Base-by-base conservation (phyloP, 2,888 invertebrate genomes). In the Sialis fuliginosa region DNA sequence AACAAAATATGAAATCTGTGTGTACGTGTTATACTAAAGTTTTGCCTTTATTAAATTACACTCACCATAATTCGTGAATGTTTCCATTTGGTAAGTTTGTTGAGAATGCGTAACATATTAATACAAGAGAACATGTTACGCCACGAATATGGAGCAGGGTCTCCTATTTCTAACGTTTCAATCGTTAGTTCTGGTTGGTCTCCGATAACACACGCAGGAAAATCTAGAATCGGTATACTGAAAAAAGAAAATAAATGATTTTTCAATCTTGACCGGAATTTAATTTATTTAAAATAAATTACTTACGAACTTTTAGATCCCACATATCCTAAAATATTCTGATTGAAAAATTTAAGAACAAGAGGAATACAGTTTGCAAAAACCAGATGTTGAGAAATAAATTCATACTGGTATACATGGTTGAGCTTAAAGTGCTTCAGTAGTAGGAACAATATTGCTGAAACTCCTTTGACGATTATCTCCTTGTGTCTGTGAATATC, bases 1-100 rank as follows among this genome's bases (percentile, higher is more conserved):
- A n/a, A n/a, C n/a, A n/a, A n/a, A n/a, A n/a, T n/a, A n/a, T n/a
- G n/a, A n/a, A n/a, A n/a, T n/a, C n/a, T n/a, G n/a, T 22, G 40
- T 46, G 35, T 35, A 34, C 12, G 45, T 33, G 10, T 39, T 34
- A n/a, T 45, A 9, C 39, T 37, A 22, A 22, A n/a, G n/a, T 37
- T 39, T n/a, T 6, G 9, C 10, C 22, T n/a, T 6, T 34, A 8
- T 9, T 13, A 10, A 12, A 22, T 34, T 12, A 39, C 49, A 58
- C 22, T 22, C 60, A 72, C 74, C 91, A 92, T 92, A 51, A 92
- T 91, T 52, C 98, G 78, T n/a, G 97, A 96, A 65, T 97, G 96
- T 63, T 98, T 98, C 92, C 97, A 96, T 66, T 99, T 99, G 39
- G 96, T 97, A 48, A 98, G 71, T 69, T 98, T 99, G 65, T 99